Conservation (phyloP, 2,888 invertebrate species). For the Mesochorus sp. region DNA sequence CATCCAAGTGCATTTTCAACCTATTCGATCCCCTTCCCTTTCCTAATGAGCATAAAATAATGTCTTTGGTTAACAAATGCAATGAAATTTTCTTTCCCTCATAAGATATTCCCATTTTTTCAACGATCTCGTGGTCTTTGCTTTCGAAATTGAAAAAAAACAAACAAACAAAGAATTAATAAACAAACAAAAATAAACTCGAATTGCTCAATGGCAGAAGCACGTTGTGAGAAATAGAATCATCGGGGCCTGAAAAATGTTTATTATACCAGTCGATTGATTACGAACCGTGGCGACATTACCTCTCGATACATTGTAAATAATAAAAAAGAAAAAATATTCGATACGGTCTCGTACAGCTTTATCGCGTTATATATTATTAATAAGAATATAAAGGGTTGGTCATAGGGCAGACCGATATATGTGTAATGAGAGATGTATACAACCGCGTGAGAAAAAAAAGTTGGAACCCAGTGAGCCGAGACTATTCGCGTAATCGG, state of each 20-base stretch:
- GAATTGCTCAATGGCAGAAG: slow-evolving; percentile 52
- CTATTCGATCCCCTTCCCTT: slow-evolving; percentile 37
- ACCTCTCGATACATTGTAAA: slow-evolving; percentile 5
- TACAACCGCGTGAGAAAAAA: slow-evolving; percentile 41
- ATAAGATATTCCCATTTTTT: too few relatives aligned
- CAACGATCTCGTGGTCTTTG: too few relatives aligned
- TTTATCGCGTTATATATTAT: slow-evolving; percentile 45
- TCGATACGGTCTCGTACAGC: slow-evolving; percentile 19
- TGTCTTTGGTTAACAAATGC: too few relatives aligned
- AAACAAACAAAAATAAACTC: not conserved
- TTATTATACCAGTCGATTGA: slow-evolving; percentile 36
- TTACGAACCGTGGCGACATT: slow-evolving; percentile 21
- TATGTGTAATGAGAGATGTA: not conserved
- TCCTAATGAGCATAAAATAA: not conserved
- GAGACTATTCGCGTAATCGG: slow-evolving; percentile 49
- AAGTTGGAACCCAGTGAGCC: slow-evolving; percentile 46
- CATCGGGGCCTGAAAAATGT: slow-evolving; percentile 19
- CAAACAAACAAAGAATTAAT: too few relatives aligned
- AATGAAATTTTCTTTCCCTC: too few relatives aligned
- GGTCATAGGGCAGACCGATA: not conserved
- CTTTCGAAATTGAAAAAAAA: too few relatives aligned
- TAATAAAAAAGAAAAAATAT: slow-evolving; percentile 17
- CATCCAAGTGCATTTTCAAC: slow-evolving; percentile 33
- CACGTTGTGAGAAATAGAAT: slow-evolving; percentile 27
- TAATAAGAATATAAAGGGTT: slow-evolving; percentile 28